Percentiles rank a stretch among this genome's conserved stretches.
Evolutionary conservation across 1,140 invertebrate species (phyloP).

Genomic region (Semibalanus balanoides): DNA sequence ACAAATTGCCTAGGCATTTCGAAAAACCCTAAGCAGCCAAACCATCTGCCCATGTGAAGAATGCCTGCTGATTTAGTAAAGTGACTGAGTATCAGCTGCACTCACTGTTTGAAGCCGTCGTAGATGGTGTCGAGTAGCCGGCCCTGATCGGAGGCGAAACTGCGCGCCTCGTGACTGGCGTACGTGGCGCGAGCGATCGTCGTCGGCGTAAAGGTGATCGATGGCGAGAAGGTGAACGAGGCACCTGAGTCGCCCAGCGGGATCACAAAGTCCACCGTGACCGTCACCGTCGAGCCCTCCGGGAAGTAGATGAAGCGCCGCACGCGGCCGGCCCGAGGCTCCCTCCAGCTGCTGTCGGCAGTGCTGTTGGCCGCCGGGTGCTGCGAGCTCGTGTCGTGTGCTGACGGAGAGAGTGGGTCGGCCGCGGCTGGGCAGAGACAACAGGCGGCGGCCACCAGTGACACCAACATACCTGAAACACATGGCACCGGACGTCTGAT

Average conservation of each 20-base stretch:
- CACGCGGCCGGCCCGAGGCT: background rate
- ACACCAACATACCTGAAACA: too few relatives aligned
- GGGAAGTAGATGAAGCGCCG: constrained; percentile 3
- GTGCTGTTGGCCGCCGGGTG: too few relatives aligned
- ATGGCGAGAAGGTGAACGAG: background rate
- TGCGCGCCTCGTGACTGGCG: background rate
- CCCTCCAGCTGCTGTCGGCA: background rate
- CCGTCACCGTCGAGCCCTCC: background rate
- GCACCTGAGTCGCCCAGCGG: background rate
- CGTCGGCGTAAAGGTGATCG: background rate
- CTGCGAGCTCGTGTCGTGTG: too few relatives aligned
- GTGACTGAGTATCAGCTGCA: too few relatives aligned
- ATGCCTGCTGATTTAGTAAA: too few relatives aligned
- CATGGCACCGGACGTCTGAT: too few relatives aligned
- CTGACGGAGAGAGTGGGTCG: too few relatives aligned
- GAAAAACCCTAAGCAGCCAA: too few relatives aligned
- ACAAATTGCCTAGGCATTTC: too few relatives aligned
- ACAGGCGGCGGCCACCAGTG: too few relatives aligned
- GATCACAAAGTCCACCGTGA: background rate
- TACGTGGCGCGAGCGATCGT: background rate
- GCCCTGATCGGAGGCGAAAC: background rate
- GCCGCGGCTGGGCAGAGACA: too few relatives aligned
- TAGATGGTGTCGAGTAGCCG: background rate
- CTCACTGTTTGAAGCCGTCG: constrained; percentile 3
- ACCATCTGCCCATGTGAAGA: too few relatives aligned